A percentile compares a stretch with the other conserved stretches of the same genome.
Evolutionary conservation across 2,113 vertebrate genomes (phyloP).

Genomic region (Oophaga pumilio): DNA sequence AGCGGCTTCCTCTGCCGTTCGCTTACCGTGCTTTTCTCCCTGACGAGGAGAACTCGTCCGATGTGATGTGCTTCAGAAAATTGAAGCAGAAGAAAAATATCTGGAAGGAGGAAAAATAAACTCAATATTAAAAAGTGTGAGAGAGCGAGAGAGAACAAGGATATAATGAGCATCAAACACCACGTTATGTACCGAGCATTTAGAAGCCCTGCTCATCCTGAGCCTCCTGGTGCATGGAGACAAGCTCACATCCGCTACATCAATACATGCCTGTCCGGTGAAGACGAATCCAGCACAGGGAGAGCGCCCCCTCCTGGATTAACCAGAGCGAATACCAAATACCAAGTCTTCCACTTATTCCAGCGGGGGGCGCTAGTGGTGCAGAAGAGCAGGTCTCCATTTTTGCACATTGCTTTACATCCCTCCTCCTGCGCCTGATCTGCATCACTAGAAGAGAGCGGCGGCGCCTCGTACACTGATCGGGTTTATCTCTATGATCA

Average conservation of each 20-base stretch:
- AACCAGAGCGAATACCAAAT: neutral
- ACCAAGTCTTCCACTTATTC: neutral
- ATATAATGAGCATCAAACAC: neutral
- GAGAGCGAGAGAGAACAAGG: neutral
- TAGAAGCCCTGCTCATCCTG: neutral
- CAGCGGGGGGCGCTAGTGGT: neutral
- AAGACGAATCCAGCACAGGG: neutral
- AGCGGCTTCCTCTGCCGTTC: conserved; percentile 59
- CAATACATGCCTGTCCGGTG: neutral
- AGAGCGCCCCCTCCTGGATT: neutral
- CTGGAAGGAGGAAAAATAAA: conserved; percentile 65
- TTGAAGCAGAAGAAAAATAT: conserved; percentile 99
- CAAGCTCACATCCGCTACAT: neutral
- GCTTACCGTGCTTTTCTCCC: conserved; percentile 82
- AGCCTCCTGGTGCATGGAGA: neutral
- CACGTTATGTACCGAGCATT: neutral
- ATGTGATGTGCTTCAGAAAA: conserved; percentile 99
- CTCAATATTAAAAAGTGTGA: neutral
- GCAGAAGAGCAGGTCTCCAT: neutral
- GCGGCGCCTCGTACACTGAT: neutral
- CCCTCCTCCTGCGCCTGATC: neutral
- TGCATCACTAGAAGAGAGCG: neutral
- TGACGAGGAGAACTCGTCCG: conserved; percentile 92
- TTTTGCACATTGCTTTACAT: neutral
- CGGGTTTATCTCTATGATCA: neutral